Base-by-base conservation (phyloP, 2,113 vertebrate genomes). In the Erythrocercus mccallii region DNA sequence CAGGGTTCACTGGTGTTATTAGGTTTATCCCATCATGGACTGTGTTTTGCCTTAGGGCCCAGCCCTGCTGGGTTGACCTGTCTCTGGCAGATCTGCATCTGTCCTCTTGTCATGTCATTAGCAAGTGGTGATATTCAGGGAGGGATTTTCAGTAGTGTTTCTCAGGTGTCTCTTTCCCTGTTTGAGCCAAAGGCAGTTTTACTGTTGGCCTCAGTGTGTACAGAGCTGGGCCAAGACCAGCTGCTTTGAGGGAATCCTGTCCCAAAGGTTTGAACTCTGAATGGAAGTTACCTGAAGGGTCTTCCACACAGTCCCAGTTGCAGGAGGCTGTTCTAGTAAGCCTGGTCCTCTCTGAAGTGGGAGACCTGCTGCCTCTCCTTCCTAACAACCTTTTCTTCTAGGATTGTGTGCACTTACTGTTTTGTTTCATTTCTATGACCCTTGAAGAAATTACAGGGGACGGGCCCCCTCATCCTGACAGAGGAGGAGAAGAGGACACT, bases 401-500 rank as follows among this genome's bases (percentile, higher is more conserved):
- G 50, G 62, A 42, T 50, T 92, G 15, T 65, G 19, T 66, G 33
- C 33, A n/a, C 19, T 83, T 77, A 24, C 37, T 77, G 25, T 69
- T 72, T 24, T 57, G 25, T 79, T 90, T 80, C 1, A 22, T 66
- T 86, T 83, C 51, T 77, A 5, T 91, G 78, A 50, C 16, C 48
- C 37, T 72, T 51, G 17, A 85, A 98, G 98, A 98, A 99, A 97
- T 98, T 99, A 33, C 99, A 99, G 94, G 99, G 99, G 45, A 99
- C 99, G 0, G 99, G 99, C 31, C 99, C 99, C 0, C 97, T 99
- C 85, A 98, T 99, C 56, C 97, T 99, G 94, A 99, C 99, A 0
- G 99, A 99, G 94, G 99, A 99, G 90, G 99, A 99, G 97, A 99
- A 99, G 62, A 98, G 99, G 33, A 99, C 99, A 0, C 98, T 99